Evolutionary conservation across 1,140 invertebrate genomes (phyloP).

Genomic region (Rhysida immarginata): DNA sequence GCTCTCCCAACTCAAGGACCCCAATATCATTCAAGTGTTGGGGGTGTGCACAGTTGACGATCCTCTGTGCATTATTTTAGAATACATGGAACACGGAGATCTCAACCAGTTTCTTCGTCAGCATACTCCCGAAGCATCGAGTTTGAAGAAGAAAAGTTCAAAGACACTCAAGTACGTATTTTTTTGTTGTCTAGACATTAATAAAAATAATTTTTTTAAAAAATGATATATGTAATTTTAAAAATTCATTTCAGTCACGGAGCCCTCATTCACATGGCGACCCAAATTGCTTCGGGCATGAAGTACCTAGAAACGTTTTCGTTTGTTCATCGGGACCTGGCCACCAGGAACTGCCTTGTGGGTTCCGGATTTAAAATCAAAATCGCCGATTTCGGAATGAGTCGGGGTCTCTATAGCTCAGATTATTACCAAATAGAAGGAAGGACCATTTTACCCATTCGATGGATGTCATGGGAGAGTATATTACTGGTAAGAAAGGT

Average conservation of each 20-base stretch:
- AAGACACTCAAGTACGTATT: constrained; percentile 27
- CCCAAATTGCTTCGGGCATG: constrained; percentile 76
- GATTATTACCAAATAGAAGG: constrained; percentile 76
- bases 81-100: constrained; percentile 80
- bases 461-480: constrained; percentile 80
- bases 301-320: constrained; percentile 61
- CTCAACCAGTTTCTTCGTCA: constrained; percentile 72
- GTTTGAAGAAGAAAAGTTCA: constrained; percentile 13
- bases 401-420: constrained; percentile 63
- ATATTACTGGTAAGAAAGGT: constrained; percentile 48
- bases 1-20: constrained; percentile 66
- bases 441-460: constrained; percentile 57
- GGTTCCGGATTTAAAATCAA: constrained; percentile 70
- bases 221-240: too few relatives aligned
- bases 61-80: constrained; percentile 70
- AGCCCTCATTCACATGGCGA: constrained; percentile 60
- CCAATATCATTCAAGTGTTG: constrained; percentile 69
- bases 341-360: constrained; percentile 69
- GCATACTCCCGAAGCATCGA: constrained; percentile 51
- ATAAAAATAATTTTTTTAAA: background rate
- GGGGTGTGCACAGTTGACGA: constrained; percentile 68
- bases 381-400: constrained; percentile 81
- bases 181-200: too few relatives aligned
- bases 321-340: constrained; percentile 64
- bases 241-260: constrained; percentile 48